Percentiles rank a stretch among this genome's conserved stretches.
Evolutionary conservation across 2,113 vertebrate species (phyloP).

Genomic region (Crotalus tigris): DNA sequence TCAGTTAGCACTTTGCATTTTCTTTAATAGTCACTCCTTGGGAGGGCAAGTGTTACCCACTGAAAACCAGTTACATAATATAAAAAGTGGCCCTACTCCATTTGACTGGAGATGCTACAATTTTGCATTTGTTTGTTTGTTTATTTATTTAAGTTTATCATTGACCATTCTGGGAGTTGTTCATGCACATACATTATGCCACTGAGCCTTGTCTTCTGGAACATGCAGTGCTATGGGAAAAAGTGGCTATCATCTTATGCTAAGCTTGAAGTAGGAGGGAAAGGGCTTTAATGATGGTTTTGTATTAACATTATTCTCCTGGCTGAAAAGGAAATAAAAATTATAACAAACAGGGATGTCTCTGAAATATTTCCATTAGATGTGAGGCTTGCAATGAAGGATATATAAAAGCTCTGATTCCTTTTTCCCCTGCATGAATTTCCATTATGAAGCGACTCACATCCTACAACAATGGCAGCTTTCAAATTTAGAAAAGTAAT

Average conservation of each 20-base stretch:
- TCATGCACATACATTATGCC: background rate
- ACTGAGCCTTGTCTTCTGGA: background rate
- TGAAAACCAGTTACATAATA: background rate
- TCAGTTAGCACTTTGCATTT: background rate
- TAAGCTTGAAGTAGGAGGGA: background rate
- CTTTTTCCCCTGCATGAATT: slow-evolving; percentile 6
- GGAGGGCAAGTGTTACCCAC: too few species aligned
- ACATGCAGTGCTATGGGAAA: background rate
- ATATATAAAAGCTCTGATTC: background rate
- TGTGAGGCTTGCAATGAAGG: background rate
- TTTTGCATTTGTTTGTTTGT: background rate
- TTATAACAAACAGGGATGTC: background rate
- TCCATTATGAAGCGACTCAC: slow-evolving; percentile 13
- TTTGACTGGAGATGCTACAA: background rate
- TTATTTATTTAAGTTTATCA: too few species aligned
- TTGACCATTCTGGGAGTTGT: background rate
- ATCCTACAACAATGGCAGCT: slow-evolving; percentile 16
- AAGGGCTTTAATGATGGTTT: background rate
- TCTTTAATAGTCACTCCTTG: background rate
- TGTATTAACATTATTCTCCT: slow-evolving; percentile 3
- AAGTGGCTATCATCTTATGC: background rate
- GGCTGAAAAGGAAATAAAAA: slow-evolving; percentile 32
- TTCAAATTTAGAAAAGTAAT: slow-evolving; percentile 47
- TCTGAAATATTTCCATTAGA: slow-evolving; percentile 4
- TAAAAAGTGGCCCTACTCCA: background rate